Base-by-base conservation (phyloP, 2,888 invertebrate species). In the Aphrophora alni region DNA sequence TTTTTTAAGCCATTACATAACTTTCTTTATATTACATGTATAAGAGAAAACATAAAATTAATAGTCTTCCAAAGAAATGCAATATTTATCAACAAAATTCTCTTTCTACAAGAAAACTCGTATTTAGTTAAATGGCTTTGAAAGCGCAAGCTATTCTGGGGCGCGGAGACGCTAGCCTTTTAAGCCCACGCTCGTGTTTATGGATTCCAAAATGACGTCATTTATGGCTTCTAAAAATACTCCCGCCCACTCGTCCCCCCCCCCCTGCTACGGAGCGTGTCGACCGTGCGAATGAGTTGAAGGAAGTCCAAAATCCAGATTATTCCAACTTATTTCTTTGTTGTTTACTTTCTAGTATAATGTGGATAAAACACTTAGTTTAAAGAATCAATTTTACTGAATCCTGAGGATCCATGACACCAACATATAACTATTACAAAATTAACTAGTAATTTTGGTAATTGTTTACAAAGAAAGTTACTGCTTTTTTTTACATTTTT, bases 191-290 rank as follows among this genome's bases (percentile, higher is more conserved):
- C 59, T 21, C n/a, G 59, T 44, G 59, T 59, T 59, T 59, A 59
- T 59, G 59, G 59, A 59, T 59, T 59, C 59, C 59, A 59, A 21
- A 59, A 59, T 59, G 59, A 59, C 59, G 59, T 59, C 59, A 59
- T 59, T 59, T 59, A 59, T 59, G 59, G 21, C 21, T 59, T 59
- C 59, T 59, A 59, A 59, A 59, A 59, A 59, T 59, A 59, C 0
- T 3, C 21, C 5, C 59, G 59, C 59, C 59, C 59, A 59, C 59
- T 21, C 21, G 33, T 21, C 10, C 21, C 4, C 21, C 59, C 21
- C 59, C 5, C 59, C 21, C 2, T 10, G 14, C 59, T 14, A 10
- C n/a, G 21, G 4, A 59, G 59, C 59, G 21, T 59, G 59, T 59
- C 21, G 2, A 21, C 59, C n/a, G 59, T 59, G 59, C 59, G 59